Base-by-base conservation (phyloP, 2,888 invertebrate genomes). In the Patella caerulea region DNA sequence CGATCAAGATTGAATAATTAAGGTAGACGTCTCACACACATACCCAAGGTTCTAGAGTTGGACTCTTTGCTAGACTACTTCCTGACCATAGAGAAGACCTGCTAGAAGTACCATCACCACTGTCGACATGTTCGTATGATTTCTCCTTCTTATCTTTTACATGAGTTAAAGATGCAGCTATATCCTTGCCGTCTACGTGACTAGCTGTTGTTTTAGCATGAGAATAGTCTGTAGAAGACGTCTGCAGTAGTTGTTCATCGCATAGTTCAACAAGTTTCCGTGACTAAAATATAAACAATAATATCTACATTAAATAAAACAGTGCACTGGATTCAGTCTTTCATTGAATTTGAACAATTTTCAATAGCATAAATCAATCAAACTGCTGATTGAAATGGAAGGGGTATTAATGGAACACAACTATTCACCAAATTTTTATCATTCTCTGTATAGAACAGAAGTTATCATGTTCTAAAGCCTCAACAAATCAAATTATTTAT, bases 181-280 rank as follows among this genome's bases (percentile, higher is more conserved):
- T 29, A 54, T 79, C 76, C 17, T 73, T 54, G 55, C 76, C 75
- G 71, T 77, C 75, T 55, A 78, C 78, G 29, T 76, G 71, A 78
- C 75, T 77, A 19, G 80, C 75, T 52, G 73, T 79, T 12, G 81
- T 74, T 69, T 83, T 85, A 24, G 82, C 84, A 9, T 81, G 76
- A 86, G 96, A 96, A 72, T 97, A 94, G 86, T 95, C 96, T 14
- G 95, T 94, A 71, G 97, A 93, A 0, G 96, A 96, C 89, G 97
- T 96, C 89, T 97, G 97, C 0, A 97, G 95, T 59, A 96, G 92
- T 12, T 94, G 94, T 0, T 96, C 95, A 90, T 97, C 96, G 96
- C 97, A 97, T 2, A 97, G 93, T 74, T 95, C 94, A 3, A 97
- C 92, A 77, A 97, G 93, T 74, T 95, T 95, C 81, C 95, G 94